Conservation (phyloP, 2,888 invertebrate genomes). For the Tipula vernalis region DNA sequence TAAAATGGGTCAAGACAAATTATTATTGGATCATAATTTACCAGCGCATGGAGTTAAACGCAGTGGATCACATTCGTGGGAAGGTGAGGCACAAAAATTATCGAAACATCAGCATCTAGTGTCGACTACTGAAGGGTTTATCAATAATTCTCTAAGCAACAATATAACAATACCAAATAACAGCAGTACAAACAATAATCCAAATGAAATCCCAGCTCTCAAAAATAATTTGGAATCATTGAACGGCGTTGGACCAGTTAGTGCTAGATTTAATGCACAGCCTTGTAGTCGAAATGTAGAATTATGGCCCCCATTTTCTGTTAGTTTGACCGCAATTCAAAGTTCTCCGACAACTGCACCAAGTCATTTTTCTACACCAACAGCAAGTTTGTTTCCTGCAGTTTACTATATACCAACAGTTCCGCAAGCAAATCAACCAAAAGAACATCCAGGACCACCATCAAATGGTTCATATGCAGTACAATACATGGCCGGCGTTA, state of each 20-base stretch:
- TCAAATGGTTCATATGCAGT: constrained; percentile 35
- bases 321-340: constrained; percentile 33
- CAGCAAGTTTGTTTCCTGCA: constrained; percentile 37
- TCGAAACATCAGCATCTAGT: constrained; percentile 39
- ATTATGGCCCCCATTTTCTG: constrained; percentile 48
- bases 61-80: constrained; percentile 47
- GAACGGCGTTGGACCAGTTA: neutral
- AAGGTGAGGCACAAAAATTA: constrained; percentile 43
- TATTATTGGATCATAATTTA: constrained; percentile 24
- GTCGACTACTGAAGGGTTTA: neutral
- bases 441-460: constrained; percentile 24
- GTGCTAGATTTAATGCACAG: neutral
- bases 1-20: constrained; percentile 20
- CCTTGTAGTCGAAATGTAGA: constrained; percentile 32
- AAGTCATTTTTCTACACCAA: constrained; percentile 26
- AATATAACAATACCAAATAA: constrained; percentile 14
- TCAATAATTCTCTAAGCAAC: neutral
- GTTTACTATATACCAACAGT: constrained; percentile 45
- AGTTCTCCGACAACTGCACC: constrained; percentile 24
- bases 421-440: constrained; percentile 25
- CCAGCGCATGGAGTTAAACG: constrained; percentile 46
- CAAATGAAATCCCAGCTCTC: neutral
- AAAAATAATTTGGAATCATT: neutral
- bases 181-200: constrained; percentile 15
- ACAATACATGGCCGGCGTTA: constrained; percentile 48